phyloP scores from a whole-genome alignment of 2,797 vertebrate species.

The Pampus argenteus region DNA sequence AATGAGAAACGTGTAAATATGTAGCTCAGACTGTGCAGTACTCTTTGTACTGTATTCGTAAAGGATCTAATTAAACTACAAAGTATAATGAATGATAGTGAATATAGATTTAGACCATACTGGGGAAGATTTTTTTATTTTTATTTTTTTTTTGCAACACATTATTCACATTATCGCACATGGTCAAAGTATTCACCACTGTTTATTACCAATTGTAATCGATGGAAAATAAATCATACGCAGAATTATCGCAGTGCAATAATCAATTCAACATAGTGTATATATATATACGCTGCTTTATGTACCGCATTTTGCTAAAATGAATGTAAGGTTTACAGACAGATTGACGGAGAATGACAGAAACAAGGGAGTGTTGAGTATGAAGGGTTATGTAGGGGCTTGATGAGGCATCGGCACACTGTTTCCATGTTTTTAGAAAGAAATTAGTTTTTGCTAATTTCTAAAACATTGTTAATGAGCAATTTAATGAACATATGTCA shows the following conservation, averaged over 20 bases:
- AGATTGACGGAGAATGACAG: constrained; percentile 36
- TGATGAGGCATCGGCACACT: constrained; percentile 30
- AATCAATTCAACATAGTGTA: constrained; percentile 60
- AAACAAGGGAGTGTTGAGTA: constrained; percentile 25
- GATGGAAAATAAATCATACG: constrained; percentile 42
- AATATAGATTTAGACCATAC: constrained; percentile 13
- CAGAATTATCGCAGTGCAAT: constrained; percentile 73
- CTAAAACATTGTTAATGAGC: constrained; percentile 5
- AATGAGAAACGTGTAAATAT: constrained; percentile 56
- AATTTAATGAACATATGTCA: constrained; percentile 28
- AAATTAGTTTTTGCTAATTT: constrained; percentile 1
- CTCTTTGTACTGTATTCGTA: constrained; percentile 34
- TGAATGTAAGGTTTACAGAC: constrained; percentile 71
- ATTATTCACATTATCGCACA: constrained; percentile 47
- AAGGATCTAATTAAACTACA: constrained; percentile 23
- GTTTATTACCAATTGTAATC: constrained; percentile 46
- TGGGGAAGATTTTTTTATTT: constrained; percentile 35
- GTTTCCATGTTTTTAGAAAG: constrained; percentile 42
- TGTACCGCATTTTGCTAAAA: constrained; percentile 67
- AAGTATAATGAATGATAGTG: constrained; percentile 21
- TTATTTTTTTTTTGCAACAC: constrained; percentile 30
- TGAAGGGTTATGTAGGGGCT: constrained; percentile 22
- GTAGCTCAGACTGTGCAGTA: constrained; percentile 42
- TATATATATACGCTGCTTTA: constrained; percentile 57
- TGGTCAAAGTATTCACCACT: constrained; percentile 37